A percentile compares a stretch with the other conserved stretches of the same genome.
Conservation (phyloP, 2,797 vertebrate genomes). For the Lagorchestes hirsutus region DNA sequence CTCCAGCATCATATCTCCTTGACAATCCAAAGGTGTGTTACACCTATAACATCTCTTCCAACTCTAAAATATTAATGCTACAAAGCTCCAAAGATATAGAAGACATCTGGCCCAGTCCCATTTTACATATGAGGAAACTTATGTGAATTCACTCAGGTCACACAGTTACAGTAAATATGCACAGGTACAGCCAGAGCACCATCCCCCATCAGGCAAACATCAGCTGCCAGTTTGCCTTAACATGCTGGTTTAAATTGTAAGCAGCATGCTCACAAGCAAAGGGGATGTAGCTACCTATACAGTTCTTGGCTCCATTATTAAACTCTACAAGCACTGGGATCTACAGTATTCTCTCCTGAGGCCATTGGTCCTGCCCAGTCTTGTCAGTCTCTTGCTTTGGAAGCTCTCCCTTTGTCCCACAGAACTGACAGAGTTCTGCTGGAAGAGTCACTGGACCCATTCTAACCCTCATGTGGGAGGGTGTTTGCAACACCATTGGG, state of each 20-base stretch:
- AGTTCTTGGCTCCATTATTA: neutral
- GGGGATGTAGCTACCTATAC: neutral
- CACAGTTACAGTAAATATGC: neutral
- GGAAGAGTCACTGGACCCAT: constrained; percentile 8
- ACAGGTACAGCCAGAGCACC: neutral
- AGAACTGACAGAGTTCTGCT: neutral
- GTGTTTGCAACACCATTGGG: neutral
- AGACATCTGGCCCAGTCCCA: neutral
- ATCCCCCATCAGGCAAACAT: neutral
- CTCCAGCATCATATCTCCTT: neutral
- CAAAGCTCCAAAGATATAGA: neutral
- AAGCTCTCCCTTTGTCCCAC: constrained; percentile 3
- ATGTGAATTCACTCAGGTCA: neutral
- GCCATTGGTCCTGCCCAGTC: constrained; percentile 17
- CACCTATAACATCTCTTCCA: neutral
- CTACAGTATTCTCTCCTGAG: constrained; percentile 32
- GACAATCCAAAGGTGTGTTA: neutral
- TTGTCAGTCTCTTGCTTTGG: constrained; percentile 33
- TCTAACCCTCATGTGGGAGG: constrained; percentile 3
- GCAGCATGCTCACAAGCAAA: neutral
- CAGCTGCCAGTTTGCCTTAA: neutral
- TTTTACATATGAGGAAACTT: neutral
- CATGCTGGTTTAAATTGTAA: neutral
- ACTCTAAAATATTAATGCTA: neutral
- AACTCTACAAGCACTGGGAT: neutral